Evolutionary conservation across 2,888 invertebrate species (phyloP).

Genomic region (Andricus curvator): DNA sequence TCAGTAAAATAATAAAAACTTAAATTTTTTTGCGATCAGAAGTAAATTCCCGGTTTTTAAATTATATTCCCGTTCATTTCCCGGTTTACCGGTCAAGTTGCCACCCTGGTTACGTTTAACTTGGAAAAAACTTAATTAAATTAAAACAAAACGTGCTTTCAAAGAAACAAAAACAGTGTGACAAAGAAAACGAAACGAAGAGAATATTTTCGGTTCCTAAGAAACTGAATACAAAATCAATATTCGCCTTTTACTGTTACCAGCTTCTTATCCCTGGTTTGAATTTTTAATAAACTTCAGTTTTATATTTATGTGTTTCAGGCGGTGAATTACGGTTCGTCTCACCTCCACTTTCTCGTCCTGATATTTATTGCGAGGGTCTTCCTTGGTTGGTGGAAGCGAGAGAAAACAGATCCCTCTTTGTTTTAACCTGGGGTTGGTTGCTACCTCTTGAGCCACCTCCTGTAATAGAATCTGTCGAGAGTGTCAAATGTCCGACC

Average conservation of each 20-base stretch:
- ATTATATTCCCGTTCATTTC: too few relatives aligned
- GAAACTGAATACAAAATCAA: too few relatives aligned
- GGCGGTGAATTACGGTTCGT: slow-evolving; percentile 84
- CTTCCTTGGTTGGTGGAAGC: slow-evolving; percentile 90
- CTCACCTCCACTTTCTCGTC: slow-evolving; percentile 82
- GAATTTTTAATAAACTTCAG: background rate
- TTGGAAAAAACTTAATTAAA: too few relatives aligned
- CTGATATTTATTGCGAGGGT: slow-evolving; percentile 85
- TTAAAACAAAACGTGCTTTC: too few relatives aligned
- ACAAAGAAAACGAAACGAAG: too few relatives aligned
- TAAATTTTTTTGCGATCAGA: too few relatives aligned
- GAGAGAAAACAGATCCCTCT: slow-evolving; percentile 88
- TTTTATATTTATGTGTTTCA: slow-evolving; percentile 49
- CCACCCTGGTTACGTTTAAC: too few relatives aligned
- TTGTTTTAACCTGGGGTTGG: slow-evolving; percentile 90
- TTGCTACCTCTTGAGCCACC: slow-evolving; percentile 84
- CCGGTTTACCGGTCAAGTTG: too few relatives aligned
- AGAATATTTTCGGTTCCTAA: too few relatives aligned
- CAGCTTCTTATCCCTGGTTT: background rate
- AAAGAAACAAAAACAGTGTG: too few relatives aligned
- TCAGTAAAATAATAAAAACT: too few relatives aligned
- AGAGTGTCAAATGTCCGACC: slow-evolving; percentile 83
- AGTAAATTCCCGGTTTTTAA: too few relatives aligned
- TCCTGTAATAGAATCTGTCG: slow-evolving; percentile 67
- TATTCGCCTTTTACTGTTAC: background rate